phyloP scores from a whole-genome alignment of 2,888 invertebrate genomes.

The Quadroppia sp. region DNA sequence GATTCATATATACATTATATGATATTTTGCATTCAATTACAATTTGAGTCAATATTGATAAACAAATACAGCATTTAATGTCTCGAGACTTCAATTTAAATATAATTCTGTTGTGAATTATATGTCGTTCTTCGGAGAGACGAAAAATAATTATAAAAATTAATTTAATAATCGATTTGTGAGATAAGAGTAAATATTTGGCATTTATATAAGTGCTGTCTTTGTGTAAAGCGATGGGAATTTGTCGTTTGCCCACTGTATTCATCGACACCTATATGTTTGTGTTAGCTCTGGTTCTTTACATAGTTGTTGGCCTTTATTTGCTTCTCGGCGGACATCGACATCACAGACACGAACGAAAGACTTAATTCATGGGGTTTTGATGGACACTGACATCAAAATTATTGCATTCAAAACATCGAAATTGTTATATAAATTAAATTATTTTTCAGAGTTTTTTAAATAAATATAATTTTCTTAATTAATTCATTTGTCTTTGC shows the following conservation, averaged over 20 bases:
- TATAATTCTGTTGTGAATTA: too few relatives aligned
- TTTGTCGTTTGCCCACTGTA: background rate
- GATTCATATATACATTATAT: too few relatives aligned
- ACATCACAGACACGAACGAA: slow-evolving; percentile 18
- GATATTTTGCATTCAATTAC: too few relatives aligned
- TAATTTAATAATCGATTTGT: background rate
- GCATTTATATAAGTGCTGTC: background rate
- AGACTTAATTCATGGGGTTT: slow-evolving; percentile 28
- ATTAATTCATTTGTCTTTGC: too few relatives aligned
- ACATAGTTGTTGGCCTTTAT: slow-evolving; percentile 32
- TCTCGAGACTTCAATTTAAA: too few relatives aligned
- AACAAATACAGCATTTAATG: too few relatives aligned
- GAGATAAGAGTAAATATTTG: background rate
- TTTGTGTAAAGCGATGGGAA: background rate
- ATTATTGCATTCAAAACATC: too few relatives aligned
- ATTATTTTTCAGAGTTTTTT: too few relatives aligned
- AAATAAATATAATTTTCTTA: too few relatives aligned
- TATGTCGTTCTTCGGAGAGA: too few relatives aligned
- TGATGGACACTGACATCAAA: background rate
- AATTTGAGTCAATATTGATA: too few relatives aligned
- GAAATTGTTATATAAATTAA: too few relatives aligned
- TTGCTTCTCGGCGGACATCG: slow-evolving; percentile 26
- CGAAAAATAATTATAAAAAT: background rate
- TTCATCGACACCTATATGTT: slow-evolving; percentile 29
- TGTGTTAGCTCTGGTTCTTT: slow-evolving; percentile 25